phyloP scores from a whole-genome alignment of 2,888 invertebrate genomes.

The Metacarcinus magister region DNA sequence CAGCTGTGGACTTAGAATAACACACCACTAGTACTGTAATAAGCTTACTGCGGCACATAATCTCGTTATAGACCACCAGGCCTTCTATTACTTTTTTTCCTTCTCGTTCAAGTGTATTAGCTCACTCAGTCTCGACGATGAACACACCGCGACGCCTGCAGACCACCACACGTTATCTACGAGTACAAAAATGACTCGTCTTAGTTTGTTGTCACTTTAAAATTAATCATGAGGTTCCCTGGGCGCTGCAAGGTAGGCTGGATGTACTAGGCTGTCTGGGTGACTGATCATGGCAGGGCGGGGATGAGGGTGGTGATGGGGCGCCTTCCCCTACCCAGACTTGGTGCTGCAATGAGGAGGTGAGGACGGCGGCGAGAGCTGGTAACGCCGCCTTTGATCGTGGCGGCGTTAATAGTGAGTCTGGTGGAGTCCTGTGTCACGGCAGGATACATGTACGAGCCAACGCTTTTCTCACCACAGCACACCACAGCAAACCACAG shows the following conservation, averaged over 20 bases:
- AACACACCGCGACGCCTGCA: neutral
- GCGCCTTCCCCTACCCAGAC: neutral
- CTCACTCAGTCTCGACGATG: neutral
- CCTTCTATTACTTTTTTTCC: neutral
- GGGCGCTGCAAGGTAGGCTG: neutral
- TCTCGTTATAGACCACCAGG: slow-evolving; percentile 1
- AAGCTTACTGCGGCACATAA: neutral
- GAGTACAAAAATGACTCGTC: neutral
- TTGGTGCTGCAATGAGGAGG: neutral
- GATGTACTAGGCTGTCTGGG: neutral
- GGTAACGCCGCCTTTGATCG: neutral
- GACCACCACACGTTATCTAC: neutral
- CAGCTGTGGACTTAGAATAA: neutral
- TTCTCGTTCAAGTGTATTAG: neutral
- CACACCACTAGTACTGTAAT: neutral
- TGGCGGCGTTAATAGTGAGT: neutral
- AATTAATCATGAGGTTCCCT: neutral
- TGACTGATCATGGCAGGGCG: neutral
- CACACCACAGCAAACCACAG: no score
- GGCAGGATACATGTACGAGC: neutral
- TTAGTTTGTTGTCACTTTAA: neutral
- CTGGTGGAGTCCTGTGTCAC: neutral
- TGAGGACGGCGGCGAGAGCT: neutral
- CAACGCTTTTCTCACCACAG: neutral
- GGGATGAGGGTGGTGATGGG: neutral